Conservation (phyloP, 2,888 invertebrate species). For the Megastigmus dorsalis region DNA sequence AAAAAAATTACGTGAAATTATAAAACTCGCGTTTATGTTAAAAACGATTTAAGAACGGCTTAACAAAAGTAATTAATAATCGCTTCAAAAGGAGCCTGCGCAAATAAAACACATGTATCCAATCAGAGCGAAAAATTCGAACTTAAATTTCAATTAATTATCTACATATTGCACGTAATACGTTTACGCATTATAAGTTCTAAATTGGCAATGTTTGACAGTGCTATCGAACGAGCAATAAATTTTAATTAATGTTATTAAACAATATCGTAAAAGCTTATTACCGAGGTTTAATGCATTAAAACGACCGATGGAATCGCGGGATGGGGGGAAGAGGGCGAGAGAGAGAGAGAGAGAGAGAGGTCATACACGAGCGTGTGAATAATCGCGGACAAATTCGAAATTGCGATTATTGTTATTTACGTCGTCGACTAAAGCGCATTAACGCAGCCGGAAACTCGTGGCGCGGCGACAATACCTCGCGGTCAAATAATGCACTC, state of each 20-base stretch:
- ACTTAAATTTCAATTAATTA: too few species aligned
- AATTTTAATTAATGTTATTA: constrained; percentile 33
- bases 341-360: background rate
- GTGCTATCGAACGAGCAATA: constrained; percentile 3
- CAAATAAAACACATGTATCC: too few species aligned
- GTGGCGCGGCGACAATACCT: background rate
- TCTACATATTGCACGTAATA: too few species aligned
- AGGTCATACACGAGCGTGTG: background rate
- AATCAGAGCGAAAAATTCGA: too few species aligned
- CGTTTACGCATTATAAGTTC: too few species aligned
- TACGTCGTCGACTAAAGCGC: constrained; percentile 12
- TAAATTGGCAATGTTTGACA: too few species aligned
- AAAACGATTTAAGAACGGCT: too few species aligned
- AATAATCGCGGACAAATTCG: constrained; percentile 36
- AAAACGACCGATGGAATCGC: background rate
- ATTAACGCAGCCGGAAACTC: constrained; percentile 2
- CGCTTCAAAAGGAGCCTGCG: too few species aligned
- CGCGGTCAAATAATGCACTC: constrained; percentile 22
- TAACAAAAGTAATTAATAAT: too few species aligned
- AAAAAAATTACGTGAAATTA: too few species aligned
- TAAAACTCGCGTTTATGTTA: too few species aligned
- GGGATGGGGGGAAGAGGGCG: background rate
- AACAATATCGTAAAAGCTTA: constrained; percentile 34
- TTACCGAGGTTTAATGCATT: constrained; percentile 20
- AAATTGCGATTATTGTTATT: constrained; percentile 48